A percentile compares a stretch with the other conserved stretches of the same genome.
Conservation (phyloP, 64 coral and sea anemone genomes). For the Stylophora pistillata region DNA sequence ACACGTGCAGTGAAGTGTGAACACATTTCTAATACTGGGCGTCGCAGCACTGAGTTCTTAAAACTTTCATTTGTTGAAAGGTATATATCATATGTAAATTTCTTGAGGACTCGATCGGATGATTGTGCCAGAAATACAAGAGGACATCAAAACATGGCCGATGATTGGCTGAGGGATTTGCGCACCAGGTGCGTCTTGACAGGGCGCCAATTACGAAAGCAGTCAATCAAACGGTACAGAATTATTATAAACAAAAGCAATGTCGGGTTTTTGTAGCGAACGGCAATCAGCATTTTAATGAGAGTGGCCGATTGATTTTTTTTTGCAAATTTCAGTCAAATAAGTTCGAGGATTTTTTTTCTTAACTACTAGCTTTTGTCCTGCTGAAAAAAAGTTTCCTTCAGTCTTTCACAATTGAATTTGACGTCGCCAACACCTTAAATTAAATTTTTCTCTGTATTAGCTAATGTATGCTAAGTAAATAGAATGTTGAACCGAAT, state of each 20-base stretch:
- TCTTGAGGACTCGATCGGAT: background rate
- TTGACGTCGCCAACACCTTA: no score
- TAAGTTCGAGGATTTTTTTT: no score
- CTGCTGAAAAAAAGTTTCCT: no score
- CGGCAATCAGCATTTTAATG: background rate
- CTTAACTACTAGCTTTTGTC: no score
- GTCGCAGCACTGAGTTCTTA: background rate
- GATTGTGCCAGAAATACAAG: slow-evolving; percentile 9
- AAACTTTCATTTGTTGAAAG: slow-evolving; percentile 17
- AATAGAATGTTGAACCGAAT: background rate
- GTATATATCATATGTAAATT: slow-evolving; percentile 41
- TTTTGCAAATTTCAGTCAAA: no score
- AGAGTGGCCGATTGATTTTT: background rate
- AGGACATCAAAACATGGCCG: background rate
- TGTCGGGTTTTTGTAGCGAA: background rate
- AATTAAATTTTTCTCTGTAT: background rate
- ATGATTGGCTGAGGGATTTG: slow-evolving; percentile 10
- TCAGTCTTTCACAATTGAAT: no score
- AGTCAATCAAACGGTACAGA: background rate
- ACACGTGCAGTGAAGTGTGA: slow-evolving; percentile 42
- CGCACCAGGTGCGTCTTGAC: slow-evolving; percentile 25
- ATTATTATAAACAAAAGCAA: background rate
- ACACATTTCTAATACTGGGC: slow-evolving; percentile 7
- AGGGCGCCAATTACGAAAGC: slow-evolving; percentile 34
- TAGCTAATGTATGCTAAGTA: background rate